Base-by-base conservation (phyloP, 2,113 vertebrate genomes). In the Poeciliopsis turrubarensis region DNA sequence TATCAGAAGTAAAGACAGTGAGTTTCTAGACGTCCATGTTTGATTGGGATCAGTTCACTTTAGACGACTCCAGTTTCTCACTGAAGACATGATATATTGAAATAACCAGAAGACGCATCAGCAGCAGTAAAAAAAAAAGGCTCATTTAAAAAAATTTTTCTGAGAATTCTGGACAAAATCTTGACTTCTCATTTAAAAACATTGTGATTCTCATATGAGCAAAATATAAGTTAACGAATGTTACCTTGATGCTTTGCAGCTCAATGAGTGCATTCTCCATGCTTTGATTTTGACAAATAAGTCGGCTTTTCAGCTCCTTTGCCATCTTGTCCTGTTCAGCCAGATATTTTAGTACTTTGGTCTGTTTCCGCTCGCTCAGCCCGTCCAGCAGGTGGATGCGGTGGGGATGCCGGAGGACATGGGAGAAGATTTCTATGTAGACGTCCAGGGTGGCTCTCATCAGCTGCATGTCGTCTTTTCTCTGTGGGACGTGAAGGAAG, bases 341-440 rank as follows among this genome's bases (percentile, higher is more conserved):
- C 34, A 90, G 15, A 0, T 0, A 1, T 0, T 0, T 0, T 15
- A 0, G 0, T n/a, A 86, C 65, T 0, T 0, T 0, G 0, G 39
- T 0, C 51, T 9, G 29, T 3, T 67, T 1, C 0, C 0, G 0
- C 1, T 0, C 0, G 0, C 26, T 0, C 60, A 86, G 0, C 2
- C 19, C 1, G 1, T 37, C 13, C 74, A 89, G 87, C 65, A 91
- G 70, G 1, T 0, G 1, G 51, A 0, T 14, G 6, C 2, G 0
- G 15, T 26, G 31, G 14, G 63, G 44, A 47, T 19, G 17, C 44
- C 14, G 44, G 14, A 47, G 44, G 14, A 47, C 17, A 47, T 15
- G 84, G 72, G 72, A 76, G 70, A 91, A 87, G 65, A 92, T 82
- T 0, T 6, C 69, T 7, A 0, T 15, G 86, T 93, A 93, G 66